A percentile compares a stretch with the other conserved stretches of the same genome.
These are phyloP conservation scores for Buphagus erythrorhynchus DNA, from an alignment of 2,797 vertebrate genomes.

Conservation along the genomic window DNA sequence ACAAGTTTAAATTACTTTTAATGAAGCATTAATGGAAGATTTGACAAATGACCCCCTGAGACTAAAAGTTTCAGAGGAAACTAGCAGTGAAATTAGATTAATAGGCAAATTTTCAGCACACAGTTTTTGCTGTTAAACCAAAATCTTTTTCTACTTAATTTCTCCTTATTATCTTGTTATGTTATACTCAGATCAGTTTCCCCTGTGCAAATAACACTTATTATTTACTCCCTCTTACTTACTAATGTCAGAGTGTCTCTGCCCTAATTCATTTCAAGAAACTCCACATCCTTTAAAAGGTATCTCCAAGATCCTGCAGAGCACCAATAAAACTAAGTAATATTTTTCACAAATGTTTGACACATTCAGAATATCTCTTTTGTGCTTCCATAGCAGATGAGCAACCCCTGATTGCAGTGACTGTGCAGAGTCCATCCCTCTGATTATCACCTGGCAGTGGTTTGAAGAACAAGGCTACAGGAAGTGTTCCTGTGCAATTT, in stretches of 20 bases:
- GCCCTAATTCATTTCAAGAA: not conserved
- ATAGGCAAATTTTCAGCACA: slow-evolving; percentile 13
- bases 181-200: not conserved
- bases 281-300: not conserved
- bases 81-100: slow-evolving; percentile 48
- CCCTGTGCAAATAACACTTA: not conserved
- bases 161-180: not conserved
- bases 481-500: not conserved
- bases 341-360: not conserved
- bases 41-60: slow-evolving; percentile 60
- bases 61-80: slow-evolving; percentile 31
- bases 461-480: not conserved
- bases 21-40: slow-evolving; percentile 53
- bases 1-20: slow-evolving; percentile 55
- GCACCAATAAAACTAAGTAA: not conserved
- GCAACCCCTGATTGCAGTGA: not conserved
- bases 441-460: not conserved
- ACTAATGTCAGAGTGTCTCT: not conserved
- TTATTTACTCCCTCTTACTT: not conserved
- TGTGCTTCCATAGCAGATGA: not conserved
- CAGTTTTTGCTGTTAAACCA: slow-evolving; percentile 9
- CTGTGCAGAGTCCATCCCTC: not conserved
- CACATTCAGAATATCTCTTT: not conserved
- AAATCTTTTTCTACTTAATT: not conserved
- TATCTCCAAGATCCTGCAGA: not conserved